Percentiles rank a stretch among this genome's conserved stretches.
Evolutionary conservation across 2,888 invertebrate species (phyloP).

Genomic region (Seira sanloemensis): DNA sequence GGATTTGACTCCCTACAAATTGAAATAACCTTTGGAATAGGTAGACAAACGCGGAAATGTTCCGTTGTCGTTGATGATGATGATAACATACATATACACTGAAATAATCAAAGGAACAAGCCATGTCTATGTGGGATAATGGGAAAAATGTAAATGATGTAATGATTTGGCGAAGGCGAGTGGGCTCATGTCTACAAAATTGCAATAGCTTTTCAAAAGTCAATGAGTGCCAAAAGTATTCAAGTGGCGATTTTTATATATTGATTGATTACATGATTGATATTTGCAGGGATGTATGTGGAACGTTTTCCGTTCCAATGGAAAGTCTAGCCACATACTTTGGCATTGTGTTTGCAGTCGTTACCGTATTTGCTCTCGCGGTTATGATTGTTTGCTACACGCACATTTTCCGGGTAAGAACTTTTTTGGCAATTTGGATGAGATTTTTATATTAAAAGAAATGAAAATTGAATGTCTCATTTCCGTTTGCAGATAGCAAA

Average conservation of each 20-base stretch:
- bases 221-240: not conserved
- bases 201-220: not conserved
- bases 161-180: not conserved
- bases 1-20: not conserved
- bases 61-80: not conserved
- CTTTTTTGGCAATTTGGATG: not conserved
- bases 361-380: conserved; percentile 67
- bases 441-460: conserved; percentile 2
- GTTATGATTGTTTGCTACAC: conserved; percentile 72
- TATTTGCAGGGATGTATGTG: conserved; percentile 53
- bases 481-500: conserved; percentile 70
- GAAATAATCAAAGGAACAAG: no score
- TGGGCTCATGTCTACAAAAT: no score
- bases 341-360: conserved; percentile 67
- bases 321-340: conserved; percentile 69
- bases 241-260: not conserved
- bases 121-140: conserved; percentile 22
- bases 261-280: no score
- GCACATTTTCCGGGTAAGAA: conserved; percentile 71
- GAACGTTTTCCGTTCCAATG: conserved; percentile 66
- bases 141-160: not conserved
- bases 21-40: not conserved
- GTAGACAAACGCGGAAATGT: conserved; percentile 1
- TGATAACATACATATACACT: no score
- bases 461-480: conserved; percentile 30